Base-by-base conservation (phyloP, 1,140 invertebrate genomes). In the Oryctes rhinoceros region DNA sequence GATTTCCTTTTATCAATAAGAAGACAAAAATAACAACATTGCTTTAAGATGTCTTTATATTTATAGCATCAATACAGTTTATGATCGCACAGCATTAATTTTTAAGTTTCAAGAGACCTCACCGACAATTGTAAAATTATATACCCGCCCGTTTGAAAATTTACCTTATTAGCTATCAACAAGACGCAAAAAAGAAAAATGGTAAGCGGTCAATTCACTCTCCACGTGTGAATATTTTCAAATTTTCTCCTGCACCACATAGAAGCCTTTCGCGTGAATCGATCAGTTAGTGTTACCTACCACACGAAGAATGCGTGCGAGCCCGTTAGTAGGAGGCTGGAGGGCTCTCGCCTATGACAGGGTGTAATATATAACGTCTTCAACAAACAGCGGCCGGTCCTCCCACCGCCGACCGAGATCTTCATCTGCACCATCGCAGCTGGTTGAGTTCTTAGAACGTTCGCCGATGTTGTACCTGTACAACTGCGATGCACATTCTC, bases 361-460 rank as follows among this genome's bases (percentile, higher is more conserved):
- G 83, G 82, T 84, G 82, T 84, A 84, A 84, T 84, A 84, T 84
- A 84, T 84, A 84, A 84, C 82, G 82, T 83, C 83, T 83, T 84
- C 82, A 82, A 82, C 83, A 84, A 84, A 84, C 82, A 83, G 81
- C 83, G 83, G 81, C 82, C 82, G 78, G 81, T 83, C 82, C 83
- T 82, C 82, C 82, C 83, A 82, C 79, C 82, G 62, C 81, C 67
- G 81, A 62, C 71, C 82, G 81, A 84, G 83, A 84, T 84, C 83
- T 84, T 84, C 83, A 84, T 84, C 82, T 83, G 71, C 82, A 49
- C 59, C 82, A 79, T 77, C 83, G 82, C 83, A 84, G 83, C 83
- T 84, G 83, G 83, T 81, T 80, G 75, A 59, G 81, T 84, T 84
- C 83, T 80, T 75, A 84, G 83, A 84, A 84, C 80, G 82, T 71